Evolutionary conservation across 2,797 vertebrate species (phyloP), one percentile per base, ranked within the genome.

Genomic region (Etheostoma perlongum): DNA sequence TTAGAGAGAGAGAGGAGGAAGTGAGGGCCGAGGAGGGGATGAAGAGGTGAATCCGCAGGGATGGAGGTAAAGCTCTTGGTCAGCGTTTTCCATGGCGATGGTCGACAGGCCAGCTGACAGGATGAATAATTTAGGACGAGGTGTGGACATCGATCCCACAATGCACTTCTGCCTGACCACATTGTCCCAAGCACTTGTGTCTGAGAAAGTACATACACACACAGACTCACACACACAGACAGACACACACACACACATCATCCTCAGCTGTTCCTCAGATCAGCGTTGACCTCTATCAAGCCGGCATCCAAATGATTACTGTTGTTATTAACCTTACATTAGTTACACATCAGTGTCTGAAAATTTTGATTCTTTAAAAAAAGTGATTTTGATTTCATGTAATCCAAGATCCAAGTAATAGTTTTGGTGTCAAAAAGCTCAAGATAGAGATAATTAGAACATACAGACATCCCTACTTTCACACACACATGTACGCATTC

Each of bases 111-210:
- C 79, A 73, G 85, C 81, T 92, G 93, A 95, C 93, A 94, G 92
- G 90, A 94, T 95, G 93, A 95, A 94, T 95, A 94, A 94, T 95
- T 95, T 93, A 94, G 86, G 91, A 91, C 27, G 81, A 89, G 86
- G 92, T 91, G 88, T 89, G 87, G 89, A 94, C 93, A 93, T 94
- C 81, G 93, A 95, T 94, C 84, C 92, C 91, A 88, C 86, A 88
- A 90, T 92, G 90, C 90, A 93, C 92, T 88, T 88, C 88, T 91
- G 84, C 88, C 76, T 84, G 88, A 90, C 84, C 91, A 88, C 83
- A 85, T 72, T 88, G 83, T 90, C 90, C 83, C 59, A 71, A 70
- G 80, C 83, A 76, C 16, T 59, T 44, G n/a, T 40, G 36, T 40
- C 36, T 40, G 36, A 40, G 36, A 25, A 23, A 21, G 21, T 15